A percentile compares a stretch with the other conserved stretches of the same genome.
Evolutionary conservation across 2,888 invertebrate genomes (phyloP).

Genomic region (Harpalus rubripes): DNA sequence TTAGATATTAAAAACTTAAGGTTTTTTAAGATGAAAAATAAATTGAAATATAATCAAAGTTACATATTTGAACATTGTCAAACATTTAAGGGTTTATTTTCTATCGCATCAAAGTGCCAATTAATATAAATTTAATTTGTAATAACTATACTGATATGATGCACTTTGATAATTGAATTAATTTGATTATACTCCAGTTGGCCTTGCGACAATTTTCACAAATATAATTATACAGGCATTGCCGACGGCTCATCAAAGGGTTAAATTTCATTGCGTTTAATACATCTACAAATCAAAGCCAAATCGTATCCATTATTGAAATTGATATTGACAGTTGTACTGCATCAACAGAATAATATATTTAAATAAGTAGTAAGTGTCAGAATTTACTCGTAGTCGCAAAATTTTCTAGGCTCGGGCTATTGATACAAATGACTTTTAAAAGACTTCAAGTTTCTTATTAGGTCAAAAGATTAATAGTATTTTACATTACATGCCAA

Average conservation of each 20-base stretch:
- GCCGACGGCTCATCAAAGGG: not conserved
- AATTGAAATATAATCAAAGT: too few species aligned
- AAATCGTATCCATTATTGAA: not conserved
- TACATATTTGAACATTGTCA: too few species aligned
- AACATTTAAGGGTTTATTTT: too few species aligned
- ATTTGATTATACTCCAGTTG: conserved; percentile 24
- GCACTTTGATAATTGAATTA: conserved; percentile 22
- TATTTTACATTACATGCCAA: too few species aligned
- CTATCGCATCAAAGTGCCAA: conserved; percentile 8
- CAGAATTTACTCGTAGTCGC: too few species aligned
- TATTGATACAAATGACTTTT: not conserved
- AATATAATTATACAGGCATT: not conserved
- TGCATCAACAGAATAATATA: too few species aligned
- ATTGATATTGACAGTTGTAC: not conserved
- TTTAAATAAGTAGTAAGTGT: too few species aligned
- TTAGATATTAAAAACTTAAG: too few species aligned
- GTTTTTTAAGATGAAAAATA: too few species aligned
- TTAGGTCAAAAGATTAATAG: too few species aligned
- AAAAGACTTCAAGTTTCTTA: not conserved
- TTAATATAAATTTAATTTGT: conserved; percentile 25
- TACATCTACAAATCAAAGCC: not conserved
- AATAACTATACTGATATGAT: too few species aligned
- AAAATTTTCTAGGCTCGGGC: too few species aligned
- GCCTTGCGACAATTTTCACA: conserved; percentile 26
- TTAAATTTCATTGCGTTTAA: conserved; percentile 16